These are phyloP conservation scores for Galerucella nymphaeae DNA, from an alignment of 2,888 invertebrate genomes.

Conservation along the genomic window DNA sequence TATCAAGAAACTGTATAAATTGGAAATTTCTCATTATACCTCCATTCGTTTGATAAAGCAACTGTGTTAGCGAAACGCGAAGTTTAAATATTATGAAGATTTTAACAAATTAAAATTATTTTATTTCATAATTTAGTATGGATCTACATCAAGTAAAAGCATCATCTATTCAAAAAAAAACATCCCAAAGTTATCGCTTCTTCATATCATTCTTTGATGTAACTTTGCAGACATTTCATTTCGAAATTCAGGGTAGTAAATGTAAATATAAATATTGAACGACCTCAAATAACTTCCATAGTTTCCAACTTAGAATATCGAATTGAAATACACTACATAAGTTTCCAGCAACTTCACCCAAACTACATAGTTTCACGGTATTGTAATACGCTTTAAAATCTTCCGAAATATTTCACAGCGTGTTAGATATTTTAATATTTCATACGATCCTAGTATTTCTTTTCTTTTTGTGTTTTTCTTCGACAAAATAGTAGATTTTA, in stretches of 20 bases:
- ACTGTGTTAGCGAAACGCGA: no score
- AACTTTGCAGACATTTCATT: not conserved
- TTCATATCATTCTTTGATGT: not conserved
- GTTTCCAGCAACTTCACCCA: not conserved
- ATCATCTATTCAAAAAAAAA: no score
- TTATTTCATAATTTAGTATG: no score
- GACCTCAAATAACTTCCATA: constrained; percentile 3
- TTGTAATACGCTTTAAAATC: constrained; percentile 6
- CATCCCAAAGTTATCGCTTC: not conserved
- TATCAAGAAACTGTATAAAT: no score
- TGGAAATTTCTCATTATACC: no score
- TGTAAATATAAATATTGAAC: constrained; percentile 17
- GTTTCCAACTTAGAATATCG: not conserved
- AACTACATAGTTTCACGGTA: constrained; percentile 1
- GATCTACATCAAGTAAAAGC: no score
- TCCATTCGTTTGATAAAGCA: no score
- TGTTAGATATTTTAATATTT: constrained; percentile 15
- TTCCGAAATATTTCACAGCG: constrained; percentile 5
- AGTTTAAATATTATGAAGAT: no score
- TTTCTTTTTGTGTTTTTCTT: not conserved
- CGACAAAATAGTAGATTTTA: not conserved
- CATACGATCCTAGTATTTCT: not conserved
- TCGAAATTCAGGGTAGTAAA: not conserved
- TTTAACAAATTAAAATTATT: no score
- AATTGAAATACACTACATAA: constrained; percentile 11